Evolutionary conservation across 2,797 vertebrate genomes (phyloP).

Genomic region (Pogonophryne albipinna): DNA sequence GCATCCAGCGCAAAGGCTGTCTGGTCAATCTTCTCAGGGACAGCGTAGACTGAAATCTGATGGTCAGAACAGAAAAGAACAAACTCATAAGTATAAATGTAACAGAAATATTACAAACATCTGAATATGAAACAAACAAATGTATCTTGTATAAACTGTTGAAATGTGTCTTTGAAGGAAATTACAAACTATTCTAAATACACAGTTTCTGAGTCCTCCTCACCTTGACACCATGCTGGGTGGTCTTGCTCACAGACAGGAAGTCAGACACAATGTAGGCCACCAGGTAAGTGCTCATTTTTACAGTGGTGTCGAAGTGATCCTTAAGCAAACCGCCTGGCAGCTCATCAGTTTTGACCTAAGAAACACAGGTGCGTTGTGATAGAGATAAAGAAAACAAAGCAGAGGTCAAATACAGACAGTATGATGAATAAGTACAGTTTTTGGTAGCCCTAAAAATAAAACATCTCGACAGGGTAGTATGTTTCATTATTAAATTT

Average conservation of each 20-base stretch:
- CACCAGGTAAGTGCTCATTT: constrained; percentile 95
- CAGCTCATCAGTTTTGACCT: constrained; percentile 88
- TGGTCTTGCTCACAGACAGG: constrained; percentile 90
- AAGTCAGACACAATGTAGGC: constrained; percentile 95
- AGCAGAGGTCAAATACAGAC: background rate
- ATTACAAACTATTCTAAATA: background rate
- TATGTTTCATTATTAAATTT: background rate
- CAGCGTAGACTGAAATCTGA: constrained; percentile 91
- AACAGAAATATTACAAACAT: too few species aligned
- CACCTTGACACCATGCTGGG: constrained; percentile 90
- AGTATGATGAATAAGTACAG: background rate
- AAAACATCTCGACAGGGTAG: background rate
- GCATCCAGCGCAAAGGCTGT: constrained; percentile 89
- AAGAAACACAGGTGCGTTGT: constrained; percentile 1
- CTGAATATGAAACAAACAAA: background rate
- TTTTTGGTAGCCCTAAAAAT: background rate
- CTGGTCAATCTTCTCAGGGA: constrained; percentile 91
- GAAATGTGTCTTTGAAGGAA: background rate
- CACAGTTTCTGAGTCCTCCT: constrained; percentile 16
- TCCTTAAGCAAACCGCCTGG: constrained; percentile 89
- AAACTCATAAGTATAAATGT: background rate
- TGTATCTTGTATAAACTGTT: background rate
- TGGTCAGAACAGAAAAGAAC: background rate
- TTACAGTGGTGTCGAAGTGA: constrained; percentile 90
- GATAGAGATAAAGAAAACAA: constrained; percentile 21